Base-by-base conservation (phyloP, 1,140 invertebrate species). In the Lanistes nyassanus region DNA sequence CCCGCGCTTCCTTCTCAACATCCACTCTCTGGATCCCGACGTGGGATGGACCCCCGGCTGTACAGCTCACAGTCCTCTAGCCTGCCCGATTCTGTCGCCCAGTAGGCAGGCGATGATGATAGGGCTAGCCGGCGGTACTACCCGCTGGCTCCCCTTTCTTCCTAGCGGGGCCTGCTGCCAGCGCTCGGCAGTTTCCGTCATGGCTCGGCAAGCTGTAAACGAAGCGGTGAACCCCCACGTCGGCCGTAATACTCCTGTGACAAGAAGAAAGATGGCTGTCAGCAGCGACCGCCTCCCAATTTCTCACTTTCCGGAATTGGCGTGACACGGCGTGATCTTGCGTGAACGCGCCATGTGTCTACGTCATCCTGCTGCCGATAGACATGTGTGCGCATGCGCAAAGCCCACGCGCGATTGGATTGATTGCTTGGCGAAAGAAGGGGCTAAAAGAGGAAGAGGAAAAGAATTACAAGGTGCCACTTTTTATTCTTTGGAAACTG, bases 221-320 rank as follows among this genome's bases (percentile, higher is more conserved):
- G 56, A 64, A 37, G 71, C 60, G 58, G 13, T 29, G 56, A n/a
- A 34, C 34, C 70, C 36, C 56, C 70, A 42, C 23, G 47, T 56
- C 37, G 31, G 4, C 31, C 26, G n/a, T 31, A 74, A 74, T 64
- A n/a, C 58, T 51, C 37, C 58, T 36, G 71, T 74, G 71, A 74
- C 71, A 74, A 74, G 60, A 65, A 65, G 73, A 74, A 74, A 66
- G 73, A 64, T 55, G 64, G 60, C 73, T 74, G 73, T 74, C 73
- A 74, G 47, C 29, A 21, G 21, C 31, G 13, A 55, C 68, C 42
- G 51, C 68, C 68, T 70, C 39, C 68, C 68, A 70, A 70, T 70
- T 70, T 70, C 68, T 70, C 68, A 70, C 68, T 56, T 56, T 51
- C 68, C 68, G 68, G 68, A 70, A 58, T 56, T 70, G 34, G 68